Evolutionary conservation across 2,888 invertebrate genomes (phyloP).

Genomic region (Diplolepis rosae): DNA sequence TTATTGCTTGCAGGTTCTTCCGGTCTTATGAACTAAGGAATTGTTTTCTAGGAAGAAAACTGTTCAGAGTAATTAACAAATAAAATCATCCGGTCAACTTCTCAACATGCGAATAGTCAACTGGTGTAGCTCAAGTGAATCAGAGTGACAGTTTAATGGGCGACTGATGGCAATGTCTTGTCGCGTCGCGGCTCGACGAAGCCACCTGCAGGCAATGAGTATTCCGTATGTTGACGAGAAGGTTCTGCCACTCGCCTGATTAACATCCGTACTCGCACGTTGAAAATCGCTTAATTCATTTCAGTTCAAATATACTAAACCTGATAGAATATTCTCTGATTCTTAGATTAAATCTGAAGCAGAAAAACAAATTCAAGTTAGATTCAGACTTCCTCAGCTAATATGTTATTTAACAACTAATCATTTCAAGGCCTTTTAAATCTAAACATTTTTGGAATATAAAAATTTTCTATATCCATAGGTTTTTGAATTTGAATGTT

Average conservation of each 20-base stretch:
- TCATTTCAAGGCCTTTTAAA: no score
- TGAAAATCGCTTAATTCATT: conserved; percentile 50
- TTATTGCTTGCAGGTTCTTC: conserved; percentile 41
- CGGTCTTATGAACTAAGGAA: conserved; percentile 20
- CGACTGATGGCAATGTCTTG: conserved; percentile 72
- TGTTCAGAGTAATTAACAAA: background rate
- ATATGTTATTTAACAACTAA: no score
- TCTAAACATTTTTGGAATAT: no score
- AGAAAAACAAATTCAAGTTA: background rate
- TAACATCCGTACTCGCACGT: conserved; percentile 53
- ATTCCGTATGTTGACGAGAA: conserved; percentile 50
- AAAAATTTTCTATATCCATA: no score
- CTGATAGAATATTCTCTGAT: background rate
- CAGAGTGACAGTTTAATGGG: conserved; percentile 64
- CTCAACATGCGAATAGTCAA: conserved; percentile 39
- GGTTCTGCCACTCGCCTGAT: conserved; percentile 50
- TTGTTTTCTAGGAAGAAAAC: background rate
- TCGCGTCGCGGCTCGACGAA: conserved; percentile 69
- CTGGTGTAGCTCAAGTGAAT: conserved; percentile 39
- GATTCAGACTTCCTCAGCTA: background rate
- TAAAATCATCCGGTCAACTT: conserved; percentile 44
- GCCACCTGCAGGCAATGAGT: conserved; percentile 68
- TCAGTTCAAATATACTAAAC: background rate
- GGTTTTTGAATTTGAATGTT: no score
- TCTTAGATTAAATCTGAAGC: background rate